Conservation (phyloP, 1,140 invertebrate species). For the Sitobion miscanthi region DNA sequence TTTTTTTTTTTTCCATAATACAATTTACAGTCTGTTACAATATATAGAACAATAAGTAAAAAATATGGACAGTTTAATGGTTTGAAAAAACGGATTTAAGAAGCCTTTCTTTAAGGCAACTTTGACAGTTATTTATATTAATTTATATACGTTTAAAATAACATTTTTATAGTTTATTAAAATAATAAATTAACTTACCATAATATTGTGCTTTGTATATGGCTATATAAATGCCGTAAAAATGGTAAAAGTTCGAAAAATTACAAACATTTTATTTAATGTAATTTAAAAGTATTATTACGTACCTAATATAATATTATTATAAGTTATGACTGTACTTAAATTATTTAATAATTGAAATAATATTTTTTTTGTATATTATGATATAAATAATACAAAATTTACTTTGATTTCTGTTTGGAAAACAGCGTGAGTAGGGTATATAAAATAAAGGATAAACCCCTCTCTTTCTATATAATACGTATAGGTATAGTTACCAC, state of each 20-base stretch:
- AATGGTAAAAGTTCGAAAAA: background rate
- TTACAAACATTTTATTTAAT: background rate
- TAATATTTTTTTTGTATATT: background rate
- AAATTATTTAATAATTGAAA: background rate
- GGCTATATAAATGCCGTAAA: background rate
- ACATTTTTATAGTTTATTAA: background rate
- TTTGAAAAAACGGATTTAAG: too few species aligned
- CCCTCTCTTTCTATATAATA: background rate
- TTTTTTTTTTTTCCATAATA: too few species aligned
- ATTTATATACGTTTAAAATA: too few species aligned
- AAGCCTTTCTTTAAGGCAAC: too few species aligned
- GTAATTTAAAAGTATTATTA: background rate
- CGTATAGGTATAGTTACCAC: background rate
- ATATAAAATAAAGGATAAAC: background rate
- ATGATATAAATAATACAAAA: background rate
- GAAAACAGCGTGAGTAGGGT: background rate
- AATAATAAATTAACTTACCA: background rate
- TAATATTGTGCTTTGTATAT: background rate
- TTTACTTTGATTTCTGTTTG: background rate
- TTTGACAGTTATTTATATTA: too few species aligned
- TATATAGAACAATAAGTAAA: too few species aligned
- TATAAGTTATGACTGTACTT: background rate
- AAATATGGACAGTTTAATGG: too few species aligned
- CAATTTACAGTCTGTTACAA: too few species aligned
- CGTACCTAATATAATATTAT: too few species aligned